Evolutionary conservation across 2,797 vertebrate genomes (phyloP), one percentile per base, ranked within the genome.

Genomic region (Ciconia nigra): DNA sequence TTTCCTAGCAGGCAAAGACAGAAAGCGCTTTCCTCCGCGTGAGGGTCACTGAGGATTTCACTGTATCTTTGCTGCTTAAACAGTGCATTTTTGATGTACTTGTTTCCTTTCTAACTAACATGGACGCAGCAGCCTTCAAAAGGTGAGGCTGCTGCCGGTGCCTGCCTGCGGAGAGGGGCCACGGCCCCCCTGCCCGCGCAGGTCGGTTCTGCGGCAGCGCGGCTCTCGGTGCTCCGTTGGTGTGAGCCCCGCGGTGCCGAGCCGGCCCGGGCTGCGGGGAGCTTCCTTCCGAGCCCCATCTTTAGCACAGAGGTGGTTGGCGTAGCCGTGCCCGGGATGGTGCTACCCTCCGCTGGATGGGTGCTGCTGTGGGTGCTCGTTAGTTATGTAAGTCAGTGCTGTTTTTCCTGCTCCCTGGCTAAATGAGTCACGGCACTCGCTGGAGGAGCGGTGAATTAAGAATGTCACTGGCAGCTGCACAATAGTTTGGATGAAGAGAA

Each of bases 401-500:
- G 90, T 11, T 87, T 42, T 26, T 28, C 42, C 90, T 76, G 92
- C 83, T 92, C 90, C 79, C 78, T 5, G 22, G 24, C 79, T 44
- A 21, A 83, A 51, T 95, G 92, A 96, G 90, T 96, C 94, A 91
- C 0, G 37, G 79, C 35, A 19, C 79, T 80, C 39, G 0, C 70
- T 8, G 37, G 22, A 63, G 80, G 44, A 94, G 90, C 26, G 2
- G 65, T 2, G 26, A 7, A 54, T 28, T 31, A 63, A 49, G 92
- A 33, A 87, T 80, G 74, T 80, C 91, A 39, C 92, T 90, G 87
- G 91, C 96, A 96, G 94, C 84, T 85, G 92, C 92, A 94, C 95
- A 94, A 91, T 92, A 8, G 84, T 91, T 91, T 26, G 92, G 92
- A 87, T 80, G 91, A 89, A 78, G 94, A 95, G 96, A 89, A 83